Base-by-base conservation (phyloP, 2,113 vertebrate genomes). In the Daphoenositta chrysoptera region DNA sequence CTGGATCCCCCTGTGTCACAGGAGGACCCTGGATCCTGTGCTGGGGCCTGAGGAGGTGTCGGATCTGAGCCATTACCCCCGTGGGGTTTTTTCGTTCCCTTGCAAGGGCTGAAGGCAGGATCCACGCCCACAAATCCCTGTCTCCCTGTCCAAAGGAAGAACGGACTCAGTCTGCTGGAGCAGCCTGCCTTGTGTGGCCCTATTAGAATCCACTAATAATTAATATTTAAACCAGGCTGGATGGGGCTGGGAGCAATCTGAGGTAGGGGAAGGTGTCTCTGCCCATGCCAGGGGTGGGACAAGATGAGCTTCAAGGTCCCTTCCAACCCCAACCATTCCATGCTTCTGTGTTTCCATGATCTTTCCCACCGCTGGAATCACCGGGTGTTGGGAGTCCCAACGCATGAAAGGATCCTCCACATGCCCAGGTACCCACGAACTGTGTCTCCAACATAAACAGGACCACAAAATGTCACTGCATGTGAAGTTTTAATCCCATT, bases 351-450 rank as follows among this genome's bases (percentile, higher is more conserved):
- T 15, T 19, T 2, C 9, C 17, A 3, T 1, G 35, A 20, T 1
- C n/a, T 5, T 21, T 27, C 47, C 51, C 47, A 24, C 37, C 13
- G 10, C 8, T 7, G 33, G 4, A 21, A 35, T 11, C 6, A 0
- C 31, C 2, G 1, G 47, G 7, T 19, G 24, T 61, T 37, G 71
- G 57, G 45, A 17, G 23, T 28, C 53, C 70, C 4, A 0, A 21
- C 9, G 53, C 51, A 7, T 9, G 22, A 15, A 26, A 18, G 57
- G 45, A 15, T 21, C 45, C 20, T 11, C 17, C 50, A 7, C 2
- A 0, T 15, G 11, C 23, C 72, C 2, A 3, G 9, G 14, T 1
- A 1, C 37, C 73, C 7, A 2, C 3, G 2, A 1, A n/a, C 5
- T 0, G 3, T 16, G 15, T 27, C 48, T 24, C 9, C 17, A 14